Evolutionary conservation across 2,113 vertebrate genomes (phyloP).

Genomic region (Orthonyx spaldingii): DNA sequence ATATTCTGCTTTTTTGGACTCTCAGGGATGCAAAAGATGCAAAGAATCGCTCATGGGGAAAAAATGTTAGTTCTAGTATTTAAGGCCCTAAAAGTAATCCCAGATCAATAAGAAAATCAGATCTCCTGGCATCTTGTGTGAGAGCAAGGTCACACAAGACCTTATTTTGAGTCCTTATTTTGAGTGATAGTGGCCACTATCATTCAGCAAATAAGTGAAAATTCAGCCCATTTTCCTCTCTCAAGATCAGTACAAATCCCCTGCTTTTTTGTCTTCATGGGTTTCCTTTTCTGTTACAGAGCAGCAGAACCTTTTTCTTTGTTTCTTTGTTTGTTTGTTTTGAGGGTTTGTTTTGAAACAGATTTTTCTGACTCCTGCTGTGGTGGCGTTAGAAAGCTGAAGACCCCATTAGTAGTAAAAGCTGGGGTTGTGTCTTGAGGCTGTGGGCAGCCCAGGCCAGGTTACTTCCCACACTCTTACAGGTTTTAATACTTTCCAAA

Average conservation of each 20-base stretch:
- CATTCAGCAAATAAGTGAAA: background rate
- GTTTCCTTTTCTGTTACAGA: background rate
- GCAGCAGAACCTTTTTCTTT: background rate
- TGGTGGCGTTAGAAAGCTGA: background rate
- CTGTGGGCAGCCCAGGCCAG: background rate
- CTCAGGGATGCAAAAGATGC: background rate
- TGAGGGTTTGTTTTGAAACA: background rate
- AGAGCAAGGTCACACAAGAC: background rate
- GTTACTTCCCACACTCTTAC: background rate
- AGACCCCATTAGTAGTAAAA: background rate
- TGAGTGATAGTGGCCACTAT: background rate
- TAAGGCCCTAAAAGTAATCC: background rate
- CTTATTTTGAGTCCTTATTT: background rate
- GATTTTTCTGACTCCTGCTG: background rate
- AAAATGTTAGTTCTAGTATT: background rate
- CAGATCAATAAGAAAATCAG: background rate
- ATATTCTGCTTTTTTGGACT: background rate
- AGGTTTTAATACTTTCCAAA: background rate
- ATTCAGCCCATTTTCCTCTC: background rate
- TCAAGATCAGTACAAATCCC: background rate
- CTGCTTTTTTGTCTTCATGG: background rate
- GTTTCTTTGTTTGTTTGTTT: background rate
- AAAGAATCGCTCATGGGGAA: background rate
- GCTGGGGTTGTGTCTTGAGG: background rate
- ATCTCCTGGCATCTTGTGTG: background rate